A percentile compares a stretch with the other conserved stretches of the same genome.
Evolutionary conservation across 2,888 invertebrate genomes (phyloP).

Genomic region (Pocota personata): DNA sequence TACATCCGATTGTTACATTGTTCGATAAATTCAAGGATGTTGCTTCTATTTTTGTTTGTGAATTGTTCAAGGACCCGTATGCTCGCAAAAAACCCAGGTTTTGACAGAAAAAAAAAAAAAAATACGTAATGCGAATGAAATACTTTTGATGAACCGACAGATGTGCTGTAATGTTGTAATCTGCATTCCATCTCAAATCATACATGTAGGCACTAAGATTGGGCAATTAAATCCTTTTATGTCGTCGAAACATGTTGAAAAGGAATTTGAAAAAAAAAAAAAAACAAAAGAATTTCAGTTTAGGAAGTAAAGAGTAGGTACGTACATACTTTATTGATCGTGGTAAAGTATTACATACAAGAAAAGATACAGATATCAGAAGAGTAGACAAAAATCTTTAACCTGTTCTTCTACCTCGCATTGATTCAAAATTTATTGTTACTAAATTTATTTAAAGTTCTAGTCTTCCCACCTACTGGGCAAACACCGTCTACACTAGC

Average conservation of each 20-base stretch:
- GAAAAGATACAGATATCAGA: not conserved
- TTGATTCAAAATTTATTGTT: too few species aligned
- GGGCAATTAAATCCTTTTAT: conserved; percentile 44
- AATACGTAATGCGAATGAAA: not conserved
- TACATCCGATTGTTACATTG: conserved; percentile 14
- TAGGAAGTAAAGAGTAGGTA: not conserved
- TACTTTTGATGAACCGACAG: conserved; percentile 28
- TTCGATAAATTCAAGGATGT: not conserved
- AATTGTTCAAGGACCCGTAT: conserved; percentile 21
- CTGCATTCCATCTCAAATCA: conserved; percentile 24
- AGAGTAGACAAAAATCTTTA: too few species aligned
- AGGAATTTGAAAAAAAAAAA: conserved; percentile 9
- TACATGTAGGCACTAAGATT: conserved; percentile 18
- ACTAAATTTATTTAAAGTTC: too few species aligned
- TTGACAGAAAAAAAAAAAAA: not conserved
- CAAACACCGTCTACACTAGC: too few species aligned
- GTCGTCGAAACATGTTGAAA: not conserved
- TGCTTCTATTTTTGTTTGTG: not conserved
- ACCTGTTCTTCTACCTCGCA: too few species aligned
- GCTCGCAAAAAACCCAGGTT: not conserved
- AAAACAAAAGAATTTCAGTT: conserved; percentile 9
- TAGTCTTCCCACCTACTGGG: too few species aligned
- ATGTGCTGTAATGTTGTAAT: conserved; percentile 28
- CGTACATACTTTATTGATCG: not conserved
- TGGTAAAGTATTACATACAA: not conserved